phyloP scores from a whole-genome alignment of 2,888 invertebrate genomes.

The Clepsis dumicolana region DNA sequence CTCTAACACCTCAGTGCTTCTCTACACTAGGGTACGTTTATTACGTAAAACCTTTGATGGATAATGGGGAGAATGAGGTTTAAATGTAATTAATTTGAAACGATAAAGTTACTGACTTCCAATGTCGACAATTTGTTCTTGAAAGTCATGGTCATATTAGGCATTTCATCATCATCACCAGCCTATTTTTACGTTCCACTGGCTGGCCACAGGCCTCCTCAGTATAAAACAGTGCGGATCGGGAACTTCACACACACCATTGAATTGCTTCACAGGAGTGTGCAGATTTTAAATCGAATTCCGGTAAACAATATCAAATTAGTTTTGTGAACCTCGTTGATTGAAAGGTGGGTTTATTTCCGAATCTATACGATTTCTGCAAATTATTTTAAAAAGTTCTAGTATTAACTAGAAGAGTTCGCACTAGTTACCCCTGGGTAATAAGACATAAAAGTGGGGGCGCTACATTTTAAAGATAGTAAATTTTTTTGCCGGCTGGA shows the following conservation, averaged over 20 bases:
- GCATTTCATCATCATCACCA: too few species aligned
- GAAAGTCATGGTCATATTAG: too few species aligned
- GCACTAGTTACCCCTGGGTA: conserved; percentile 18
- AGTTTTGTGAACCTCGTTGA: background rate
- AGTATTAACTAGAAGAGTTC: conserved; percentile 1
- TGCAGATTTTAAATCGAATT: too few species aligned
- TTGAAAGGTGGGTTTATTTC: background rate
- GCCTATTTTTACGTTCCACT: too few species aligned
- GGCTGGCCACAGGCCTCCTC: too few species aligned
- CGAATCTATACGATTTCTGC: background rate
- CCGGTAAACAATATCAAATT: too few species aligned
- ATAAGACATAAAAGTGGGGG: conserved; percentile 11
- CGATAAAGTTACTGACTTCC: too few species aligned
- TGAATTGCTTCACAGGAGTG: too few species aligned
- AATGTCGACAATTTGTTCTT: too few species aligned
- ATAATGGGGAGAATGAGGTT: background rate
- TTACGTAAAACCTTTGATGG: background rate
- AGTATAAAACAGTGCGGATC: too few species aligned
- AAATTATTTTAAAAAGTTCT: background rate
- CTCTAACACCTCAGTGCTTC: conserved; percentile 6
- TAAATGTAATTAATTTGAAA: too few species aligned
- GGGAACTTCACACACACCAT: too few species aligned
- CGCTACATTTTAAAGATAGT: conserved; percentile 32
- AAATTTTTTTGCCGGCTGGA: conserved; percentile 31
- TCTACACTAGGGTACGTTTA: background rate